Evolutionary conservation across 2,888 invertebrate species (phyloP).

Genomic region (Catonia carolina): DNA sequence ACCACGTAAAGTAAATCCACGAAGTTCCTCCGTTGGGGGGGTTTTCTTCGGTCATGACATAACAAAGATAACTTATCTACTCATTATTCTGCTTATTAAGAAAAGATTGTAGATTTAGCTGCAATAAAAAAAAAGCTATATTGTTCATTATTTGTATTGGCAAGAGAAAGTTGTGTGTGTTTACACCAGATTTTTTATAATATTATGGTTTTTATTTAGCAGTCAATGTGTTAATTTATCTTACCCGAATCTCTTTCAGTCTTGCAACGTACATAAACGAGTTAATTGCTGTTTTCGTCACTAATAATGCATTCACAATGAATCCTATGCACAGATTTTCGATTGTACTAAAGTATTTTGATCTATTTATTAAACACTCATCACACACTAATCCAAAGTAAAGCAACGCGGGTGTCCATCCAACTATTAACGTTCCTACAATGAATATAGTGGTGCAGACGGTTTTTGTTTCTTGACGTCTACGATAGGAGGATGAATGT

Average conservation of each 20-base stretch:
- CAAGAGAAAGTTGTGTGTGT: too few relatives aligned
- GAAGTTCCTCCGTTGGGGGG: too few relatives aligned
- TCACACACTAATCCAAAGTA: slow-evolving; percentile 52
- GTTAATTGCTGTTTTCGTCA: slow-evolving; percentile 56
- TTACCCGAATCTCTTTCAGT: slow-evolving; percentile 57
- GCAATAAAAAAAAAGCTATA: too few relatives aligned
- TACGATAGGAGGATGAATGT: background rate
- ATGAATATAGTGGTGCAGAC: slow-evolving; percentile 56
- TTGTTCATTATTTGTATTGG: too few relatives aligned
- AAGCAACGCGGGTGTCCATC: slow-evolving; percentile 56
- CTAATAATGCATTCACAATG: slow-evolving; percentile 45
- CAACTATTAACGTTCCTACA: slow-evolving; percentile 49
- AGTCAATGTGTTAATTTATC: too few relatives aligned
- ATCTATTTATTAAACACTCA: slow-evolving; percentile 41
- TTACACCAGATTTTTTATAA: too few relatives aligned
- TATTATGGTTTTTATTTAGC: too few relatives aligned
- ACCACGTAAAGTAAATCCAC: too few relatives aligned
- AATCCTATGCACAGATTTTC: slow-evolving; percentile 22
- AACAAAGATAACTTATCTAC: too few relatives aligned
- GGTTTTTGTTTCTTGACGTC: slow-evolving; percentile 42
- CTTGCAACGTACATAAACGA: slow-evolving; percentile 60
- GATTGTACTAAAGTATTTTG: slow-evolving; percentile 13
- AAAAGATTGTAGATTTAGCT: too few relatives aligned
- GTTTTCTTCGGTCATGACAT: too few relatives aligned
- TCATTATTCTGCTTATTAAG: too few relatives aligned